Evolutionary conservation across 2,888 invertebrate species (phyloP), one percentile per base, ranked within the genome.

Genomic region (Phortica magna): DNA sequence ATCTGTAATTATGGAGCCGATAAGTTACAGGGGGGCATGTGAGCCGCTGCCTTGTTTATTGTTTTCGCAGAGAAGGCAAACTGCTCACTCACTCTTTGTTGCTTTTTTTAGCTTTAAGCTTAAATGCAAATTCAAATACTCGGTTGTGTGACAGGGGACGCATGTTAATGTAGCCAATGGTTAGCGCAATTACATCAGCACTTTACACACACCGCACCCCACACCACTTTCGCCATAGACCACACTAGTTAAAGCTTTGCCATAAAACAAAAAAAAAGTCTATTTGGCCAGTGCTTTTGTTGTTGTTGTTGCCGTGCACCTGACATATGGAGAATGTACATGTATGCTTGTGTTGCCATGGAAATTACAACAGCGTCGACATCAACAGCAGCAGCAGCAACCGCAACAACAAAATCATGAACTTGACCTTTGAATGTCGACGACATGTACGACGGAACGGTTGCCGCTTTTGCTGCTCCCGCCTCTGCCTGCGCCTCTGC

Each of bases 111-210:
- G 10, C 10, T 48, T 48, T 14, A 61, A 74, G 77, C 76, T 67
- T 76, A 43, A 67, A 65, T 67, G 78, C 53, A 61, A 61, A 61
- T 61, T 22, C 22, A 61, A 10, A 22, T 22, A 59, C 64, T 64
- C 9, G 31, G 64, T 31, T 14, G 9, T 31, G 10, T 14, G 68
- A 42, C 42, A n/a, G 68, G 10, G 42, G 39, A 31, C 39, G 39
- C 31, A 31, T 14, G 64, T 39, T 64, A 64, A 64, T 64, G 9
- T 41, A 43, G n/a, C 68, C 68, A 68, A 43, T 68, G 68, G 42
- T 39, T 17, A n/a, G 68, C 17, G 43, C 78, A 80, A 80, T 80
- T 80, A 80, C 80, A 80, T 80, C 80, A 80, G 80, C 75, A 76
- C 17, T 78, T 73, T 75, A 12, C 14, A 31, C 39, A 31, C 48